A percentile compares a stretch with the other conserved stretches of the same genome.
phyloP scores from a whole-genome alignment of 1,140 invertebrate species.

The Homalodisca vitripennis region DNA sequence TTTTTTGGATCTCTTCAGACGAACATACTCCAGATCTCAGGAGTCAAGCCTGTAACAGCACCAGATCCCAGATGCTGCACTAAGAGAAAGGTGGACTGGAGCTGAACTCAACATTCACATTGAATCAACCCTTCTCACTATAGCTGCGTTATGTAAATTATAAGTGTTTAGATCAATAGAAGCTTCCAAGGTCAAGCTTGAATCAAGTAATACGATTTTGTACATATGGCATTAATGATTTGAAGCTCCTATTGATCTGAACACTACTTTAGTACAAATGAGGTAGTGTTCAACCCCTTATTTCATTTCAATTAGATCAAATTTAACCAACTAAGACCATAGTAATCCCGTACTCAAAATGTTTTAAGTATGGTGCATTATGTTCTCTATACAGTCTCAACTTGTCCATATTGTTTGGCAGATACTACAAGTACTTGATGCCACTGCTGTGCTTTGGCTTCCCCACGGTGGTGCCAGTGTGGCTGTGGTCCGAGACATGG shows the following conservation, averaged over 20 bases:
- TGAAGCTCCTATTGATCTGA: background rate
- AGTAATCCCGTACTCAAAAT: background rate
- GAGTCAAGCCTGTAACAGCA: no score
- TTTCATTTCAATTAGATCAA: background rate
- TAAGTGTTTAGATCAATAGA: no score
- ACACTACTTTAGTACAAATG: background rate
- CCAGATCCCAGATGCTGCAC: no score
- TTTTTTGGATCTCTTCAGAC: no score
- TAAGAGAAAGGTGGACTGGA: no score
- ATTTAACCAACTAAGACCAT: background rate
- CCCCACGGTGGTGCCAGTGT: slow-evolving; percentile 60
- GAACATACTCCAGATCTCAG: no score
- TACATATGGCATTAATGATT: background rate
- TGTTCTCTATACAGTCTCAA: no score
- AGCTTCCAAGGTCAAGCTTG: no score
- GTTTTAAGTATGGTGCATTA: background rate
- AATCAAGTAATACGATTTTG: no score
- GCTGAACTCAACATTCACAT: no score
- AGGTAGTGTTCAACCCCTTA: background rate
- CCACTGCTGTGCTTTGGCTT: slow-evolving; percentile 70
- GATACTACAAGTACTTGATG: slow-evolving; percentile 67
- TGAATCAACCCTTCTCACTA: no score
- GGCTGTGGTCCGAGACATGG: slow-evolving; percentile 59
- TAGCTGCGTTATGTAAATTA: no score
- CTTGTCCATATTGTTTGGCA: slow-evolving; percentile 5